Base-by-base conservation (phyloP, 2,113 vertebrate species). In the Theristicus caerulescens region DNA sequence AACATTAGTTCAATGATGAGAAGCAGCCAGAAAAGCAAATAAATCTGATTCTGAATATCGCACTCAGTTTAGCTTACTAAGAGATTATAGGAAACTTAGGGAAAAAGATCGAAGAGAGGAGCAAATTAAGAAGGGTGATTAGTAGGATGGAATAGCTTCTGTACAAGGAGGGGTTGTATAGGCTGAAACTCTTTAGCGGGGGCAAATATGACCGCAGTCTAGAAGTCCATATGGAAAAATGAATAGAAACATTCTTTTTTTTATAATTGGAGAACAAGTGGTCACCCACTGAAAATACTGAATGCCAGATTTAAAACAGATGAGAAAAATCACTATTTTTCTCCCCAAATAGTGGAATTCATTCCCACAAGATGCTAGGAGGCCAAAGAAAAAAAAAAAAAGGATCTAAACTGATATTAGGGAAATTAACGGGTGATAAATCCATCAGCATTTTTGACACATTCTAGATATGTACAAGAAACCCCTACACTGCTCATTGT, bases 171-270 rank as follows among this genome's bases (percentile, higher is more conserved):
- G 21, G 6, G 6, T 4, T 52, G 24, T 36, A 9, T 40, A 61
- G 29, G 29, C 18, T 91, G 62, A 69, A 65, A 76, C 14, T 51
- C 31, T 69, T 65, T 9, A 82, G 9, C n/a, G 61, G n/a, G 7
- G 13, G 2, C 3, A 2, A 5, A 61, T 76, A 72, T 20, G 31
- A 49, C 15, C 1, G 0, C 26, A 14, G 25, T n/a, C 20, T 61
- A 64, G 52, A 85, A 94, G 52, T 58, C 19, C 36, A 31, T 24
- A 10, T 77, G 64, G 29, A 72, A 93, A 73, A 89, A 31, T 40
- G 8, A 89, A 57, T 29, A 58, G 15, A 22, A 93, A 46, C 4
- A 5, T 29, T 55, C 3, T 4, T 74, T 87, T 74, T 87, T 67
- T 90, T 40, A 46, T 64, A 67, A 27, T 2, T 88, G 24, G 12